A percentile compares a stretch with the other conserved stretches of the same genome.
Evolutionary conservation across 2,797 vertebrate genomes (phyloP).

Genomic region (Dermochelys coriacea): DNA sequence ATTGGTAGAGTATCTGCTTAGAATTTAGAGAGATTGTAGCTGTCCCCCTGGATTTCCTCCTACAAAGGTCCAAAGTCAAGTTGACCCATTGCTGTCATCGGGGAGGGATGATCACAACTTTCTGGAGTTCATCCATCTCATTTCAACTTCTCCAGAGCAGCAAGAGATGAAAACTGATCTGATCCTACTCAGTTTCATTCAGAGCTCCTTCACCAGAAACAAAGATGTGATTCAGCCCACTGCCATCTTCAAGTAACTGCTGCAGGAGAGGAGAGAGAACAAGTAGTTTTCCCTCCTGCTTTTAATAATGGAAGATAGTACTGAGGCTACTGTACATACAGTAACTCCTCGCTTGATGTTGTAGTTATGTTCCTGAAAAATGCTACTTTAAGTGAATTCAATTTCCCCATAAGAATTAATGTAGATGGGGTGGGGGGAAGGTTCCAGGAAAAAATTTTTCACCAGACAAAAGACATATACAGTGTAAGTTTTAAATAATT

Average conservation of each 20-base stretch:
- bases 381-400: too few relatives aligned
- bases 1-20: background rate
- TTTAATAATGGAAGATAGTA: background rate
- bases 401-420: too few relatives aligned
- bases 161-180: background rate
- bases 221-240: background rate
- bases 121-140: background rate
- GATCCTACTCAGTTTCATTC: background rate
- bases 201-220: background rate
- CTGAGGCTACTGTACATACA: background rate
- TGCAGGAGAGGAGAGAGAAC: background rate
- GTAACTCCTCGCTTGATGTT: too few relatives aligned
- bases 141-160: background rate
- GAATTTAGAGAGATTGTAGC: background rate
- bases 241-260: background rate
- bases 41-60: background rate
- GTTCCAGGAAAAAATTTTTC: too few relatives aligned
- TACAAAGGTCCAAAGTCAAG: background rate
- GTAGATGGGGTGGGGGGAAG: too few relatives aligned
- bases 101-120: conserved; percentile 1
- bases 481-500: too few relatives aligned
- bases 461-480: too few relatives aligned
- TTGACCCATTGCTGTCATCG: background rate
- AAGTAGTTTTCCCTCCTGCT: background rate
- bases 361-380: too few relatives aligned